Evolutionary conservation across 2,888 invertebrate genomes (phyloP).

Genomic region (Lamellibrachia satsuma): DNA sequence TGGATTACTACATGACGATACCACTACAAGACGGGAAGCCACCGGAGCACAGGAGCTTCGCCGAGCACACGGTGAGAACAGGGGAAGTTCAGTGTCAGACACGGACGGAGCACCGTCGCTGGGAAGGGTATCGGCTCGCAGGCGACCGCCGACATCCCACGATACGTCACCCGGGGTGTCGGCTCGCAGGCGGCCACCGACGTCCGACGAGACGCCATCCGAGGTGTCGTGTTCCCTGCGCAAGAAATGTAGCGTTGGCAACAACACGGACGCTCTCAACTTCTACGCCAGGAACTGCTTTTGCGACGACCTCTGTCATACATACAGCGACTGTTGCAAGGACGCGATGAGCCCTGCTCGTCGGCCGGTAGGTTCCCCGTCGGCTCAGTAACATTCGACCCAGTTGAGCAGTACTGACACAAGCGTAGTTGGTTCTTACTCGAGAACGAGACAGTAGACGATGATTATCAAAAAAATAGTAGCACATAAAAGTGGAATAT

Average conservation of each 20-base stretch:
- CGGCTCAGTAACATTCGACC: neutral
- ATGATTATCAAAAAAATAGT: no score
- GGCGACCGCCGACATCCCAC: neutral
- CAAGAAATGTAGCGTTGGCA: neutral
- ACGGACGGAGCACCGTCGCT: neutral
- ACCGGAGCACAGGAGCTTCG: neutral
- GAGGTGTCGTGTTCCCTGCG: neutral
- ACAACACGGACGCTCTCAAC: neutral
- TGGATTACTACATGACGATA: neutral
- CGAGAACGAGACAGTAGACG: no score
- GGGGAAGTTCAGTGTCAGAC: neutral
- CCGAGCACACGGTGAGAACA: neutral
- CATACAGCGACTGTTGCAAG: slow-evolving; percentile 47
- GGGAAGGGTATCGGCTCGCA: neutral
- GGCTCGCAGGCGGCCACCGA: neutral
- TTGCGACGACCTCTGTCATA: slow-evolving; percentile 48
- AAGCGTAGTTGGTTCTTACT: no score
- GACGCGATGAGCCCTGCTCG: slow-evolving; percentile 35
- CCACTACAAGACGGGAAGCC: neutral
- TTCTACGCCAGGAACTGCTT: slow-evolving; percentile 42
- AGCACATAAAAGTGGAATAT: no score
- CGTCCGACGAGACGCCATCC: neutral
- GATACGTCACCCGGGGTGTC: neutral
- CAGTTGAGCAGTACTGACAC: no score
- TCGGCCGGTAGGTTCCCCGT: neutral